These are phyloP conservation scores for Tipula confusa DNA, from an alignment of 2,888 invertebrate species.

Conservation along the genomic window DNA sequence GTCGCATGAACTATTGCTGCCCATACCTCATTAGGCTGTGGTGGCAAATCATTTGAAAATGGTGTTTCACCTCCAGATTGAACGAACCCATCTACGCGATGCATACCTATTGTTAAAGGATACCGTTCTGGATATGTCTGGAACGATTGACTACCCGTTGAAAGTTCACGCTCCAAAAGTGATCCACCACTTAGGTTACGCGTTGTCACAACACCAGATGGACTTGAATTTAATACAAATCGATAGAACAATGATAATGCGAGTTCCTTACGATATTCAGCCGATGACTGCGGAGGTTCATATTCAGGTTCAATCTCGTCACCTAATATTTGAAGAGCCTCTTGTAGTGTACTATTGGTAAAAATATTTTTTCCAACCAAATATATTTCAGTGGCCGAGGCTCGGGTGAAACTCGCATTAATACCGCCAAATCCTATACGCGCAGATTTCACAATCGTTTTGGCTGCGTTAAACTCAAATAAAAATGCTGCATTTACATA, in stretches of 20 bases:
- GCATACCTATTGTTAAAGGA: constrained; percentile 61
- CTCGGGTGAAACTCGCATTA: constrained; percentile 49
- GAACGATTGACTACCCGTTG: constrained; percentile 64
- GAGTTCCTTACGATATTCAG: constrained; percentile 63
- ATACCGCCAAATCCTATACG: constrained; percentile 60
- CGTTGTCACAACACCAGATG: constrained; percentile 51
- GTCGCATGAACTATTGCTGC: constrained; percentile 65
- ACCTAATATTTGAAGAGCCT: constrained; percentile 51
- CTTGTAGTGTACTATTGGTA: constrained; percentile 49
- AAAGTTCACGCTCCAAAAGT: constrained; percentile 58
- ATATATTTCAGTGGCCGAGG: constrained; percentile 53
- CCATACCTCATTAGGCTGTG: constrained; percentile 49
- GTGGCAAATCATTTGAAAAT: constrained; percentile 50
- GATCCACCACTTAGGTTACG: constrained; percentile 57
- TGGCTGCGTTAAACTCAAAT: constrained; percentile 52
- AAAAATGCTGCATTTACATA: constrained; percentile 70
- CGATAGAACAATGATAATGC: constrained; percentile 77
- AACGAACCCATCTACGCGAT: constrained; percentile 57
- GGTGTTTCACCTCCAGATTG: constrained; percentile 54
- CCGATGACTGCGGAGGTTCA: constrained; percentile 60
- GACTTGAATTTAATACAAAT: constrained; percentile 57
- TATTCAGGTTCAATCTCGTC: constrained; percentile 57
- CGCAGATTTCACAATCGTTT: constrained; percentile 50
- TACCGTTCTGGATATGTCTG: constrained; percentile 62
- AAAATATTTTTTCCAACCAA: constrained; percentile 51